Conservation (phyloP, 2,797 vertebrate species). For the Craterocephalus amniculus region DNA sequence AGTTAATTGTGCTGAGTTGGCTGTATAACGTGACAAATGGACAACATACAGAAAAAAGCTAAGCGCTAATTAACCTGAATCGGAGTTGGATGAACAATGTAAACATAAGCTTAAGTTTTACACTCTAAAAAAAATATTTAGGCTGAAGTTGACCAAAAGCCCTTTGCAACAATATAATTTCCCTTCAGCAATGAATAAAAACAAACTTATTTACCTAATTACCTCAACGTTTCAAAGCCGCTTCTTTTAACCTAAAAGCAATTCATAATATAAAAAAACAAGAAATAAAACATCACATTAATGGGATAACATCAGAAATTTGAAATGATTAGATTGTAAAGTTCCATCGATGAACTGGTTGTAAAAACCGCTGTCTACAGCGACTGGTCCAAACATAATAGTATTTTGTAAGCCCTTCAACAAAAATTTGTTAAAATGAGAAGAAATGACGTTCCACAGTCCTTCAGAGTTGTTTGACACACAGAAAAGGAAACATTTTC, state of each 20-base stretch:
- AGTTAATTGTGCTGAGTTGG: not conserved
- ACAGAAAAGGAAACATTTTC: too few species aligned
- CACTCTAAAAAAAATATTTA: not conserved
- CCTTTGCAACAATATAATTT: too few species aligned
- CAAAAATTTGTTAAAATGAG: too few species aligned
- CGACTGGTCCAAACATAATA: too few species aligned
- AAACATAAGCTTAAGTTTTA: not conserved
- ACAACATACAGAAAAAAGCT: not conserved
- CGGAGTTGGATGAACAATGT: not conserved
- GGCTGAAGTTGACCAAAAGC: too few species aligned
- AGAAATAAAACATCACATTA: not conserved
- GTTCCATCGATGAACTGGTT: too few species aligned
- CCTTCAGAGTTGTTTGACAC: too few species aligned
- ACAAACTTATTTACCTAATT: not conserved
- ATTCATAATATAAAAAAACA: slow-evolving; percentile 1
- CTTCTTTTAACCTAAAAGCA: not conserved
- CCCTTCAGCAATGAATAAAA: not conserved
- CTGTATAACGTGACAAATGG: not conserved
- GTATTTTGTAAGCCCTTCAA: too few species aligned
- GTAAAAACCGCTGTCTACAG: too few species aligned
- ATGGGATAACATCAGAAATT: not conserved
- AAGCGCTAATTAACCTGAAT: not conserved
- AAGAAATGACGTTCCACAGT: too few species aligned
- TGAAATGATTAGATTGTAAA: too few species aligned
- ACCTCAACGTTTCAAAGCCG: not conserved